Evolutionary conservation across 53 echinoderm and acorn worm genomes (phyloP).

Genomic region (Astropecten irregularis): DNA sequence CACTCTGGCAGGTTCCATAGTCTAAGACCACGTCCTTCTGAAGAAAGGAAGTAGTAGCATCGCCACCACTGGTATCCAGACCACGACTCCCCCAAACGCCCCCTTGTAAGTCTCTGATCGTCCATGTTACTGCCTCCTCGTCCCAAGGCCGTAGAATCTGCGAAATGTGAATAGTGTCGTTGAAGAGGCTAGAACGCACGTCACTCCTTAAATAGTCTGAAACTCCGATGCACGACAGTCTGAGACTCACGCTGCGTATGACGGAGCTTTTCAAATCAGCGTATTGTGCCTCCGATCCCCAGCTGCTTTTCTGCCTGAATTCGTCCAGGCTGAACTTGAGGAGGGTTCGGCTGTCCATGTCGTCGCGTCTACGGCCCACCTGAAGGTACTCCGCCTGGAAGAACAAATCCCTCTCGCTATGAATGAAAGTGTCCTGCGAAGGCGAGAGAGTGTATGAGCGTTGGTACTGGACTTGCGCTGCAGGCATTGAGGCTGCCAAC

Average conservation of each 20-base stretch:
- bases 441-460: constrained; percentile 45
- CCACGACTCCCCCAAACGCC: constrained; percentile 3
- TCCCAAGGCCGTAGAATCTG: constrained; percentile 25
- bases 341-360: constrained; percentile 42
- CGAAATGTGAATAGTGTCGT: constrained; percentile 20
- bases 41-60: constrained; percentile 15
- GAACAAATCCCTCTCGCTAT: not conserved
- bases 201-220: not conserved
- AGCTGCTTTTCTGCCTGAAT: constrained; percentile 26
- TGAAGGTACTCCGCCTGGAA: constrained; percentile 45
- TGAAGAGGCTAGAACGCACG: not conserved
- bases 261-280: constrained; percentile 19
- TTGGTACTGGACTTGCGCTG: constrained; percentile 22
- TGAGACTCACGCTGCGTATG: constrained; percentile 19
- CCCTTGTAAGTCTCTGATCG: not conserved
- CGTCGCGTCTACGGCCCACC: constrained; percentile 29
- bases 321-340: constrained; percentile 31
- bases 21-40: constrained; percentile 1
- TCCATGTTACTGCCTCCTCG: constrained; percentile 20
- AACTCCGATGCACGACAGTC: constrained; percentile 24
- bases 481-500: constrained; percentile 15
- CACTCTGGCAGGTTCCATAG: constrained; percentile 21
- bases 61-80: constrained; percentile 16
- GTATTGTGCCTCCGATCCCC: constrained; percentile 37
- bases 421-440: constrained; percentile 43